phyloP scores from a whole-genome alignment of 1,140 invertebrate genomes.

The Macrostomum lignano region DNA sequence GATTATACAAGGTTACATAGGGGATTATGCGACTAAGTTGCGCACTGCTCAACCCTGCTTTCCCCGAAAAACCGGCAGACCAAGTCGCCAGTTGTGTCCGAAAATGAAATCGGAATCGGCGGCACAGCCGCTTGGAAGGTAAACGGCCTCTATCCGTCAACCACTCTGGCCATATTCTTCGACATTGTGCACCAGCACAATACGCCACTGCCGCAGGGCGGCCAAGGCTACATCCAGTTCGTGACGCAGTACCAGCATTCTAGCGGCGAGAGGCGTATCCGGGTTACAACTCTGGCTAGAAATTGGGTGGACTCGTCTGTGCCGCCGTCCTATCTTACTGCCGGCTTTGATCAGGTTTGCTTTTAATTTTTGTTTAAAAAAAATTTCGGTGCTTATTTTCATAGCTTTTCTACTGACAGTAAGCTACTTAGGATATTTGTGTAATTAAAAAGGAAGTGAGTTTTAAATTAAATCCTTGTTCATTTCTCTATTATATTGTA shows the following conservation, averaged over 20 bases:
- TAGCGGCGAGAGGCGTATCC: conserved; percentile 65
- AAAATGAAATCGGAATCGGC: conserved; percentile 71
- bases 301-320: conserved; percentile 41
- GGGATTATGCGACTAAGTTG: too few species aligned
- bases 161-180: conserved; percentile 74
- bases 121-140: conserved; percentile 94
- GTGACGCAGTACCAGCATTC: conserved; percentile 94
- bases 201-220: conserved; percentile 71
- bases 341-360: conserved; percentile 56
- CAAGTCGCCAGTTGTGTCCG: conserved; percentile 58
- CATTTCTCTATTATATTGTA: too few species aligned
- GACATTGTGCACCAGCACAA: conserved; percentile 89
- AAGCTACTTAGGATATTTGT: too few species aligned
- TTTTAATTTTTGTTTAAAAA: too few species aligned
- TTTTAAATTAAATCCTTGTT: too few species aligned
- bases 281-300: conserved; percentile 79
- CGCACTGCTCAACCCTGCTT: too few species aligned
- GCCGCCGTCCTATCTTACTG: conserved; percentile 35
- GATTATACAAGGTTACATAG: too few species aligned
- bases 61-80: too few species aligned
- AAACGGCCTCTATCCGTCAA: conserved; percentile 64
- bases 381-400: too few species aligned
- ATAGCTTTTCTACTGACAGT: too few species aligned
- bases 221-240: conserved; percentile 72
- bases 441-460: too few species aligned